These are phyloP conservation scores for Heliconius hermathena DNA, from an alignment of 1,140 invertebrate genomes.

Conservation along the genomic window DNA sequence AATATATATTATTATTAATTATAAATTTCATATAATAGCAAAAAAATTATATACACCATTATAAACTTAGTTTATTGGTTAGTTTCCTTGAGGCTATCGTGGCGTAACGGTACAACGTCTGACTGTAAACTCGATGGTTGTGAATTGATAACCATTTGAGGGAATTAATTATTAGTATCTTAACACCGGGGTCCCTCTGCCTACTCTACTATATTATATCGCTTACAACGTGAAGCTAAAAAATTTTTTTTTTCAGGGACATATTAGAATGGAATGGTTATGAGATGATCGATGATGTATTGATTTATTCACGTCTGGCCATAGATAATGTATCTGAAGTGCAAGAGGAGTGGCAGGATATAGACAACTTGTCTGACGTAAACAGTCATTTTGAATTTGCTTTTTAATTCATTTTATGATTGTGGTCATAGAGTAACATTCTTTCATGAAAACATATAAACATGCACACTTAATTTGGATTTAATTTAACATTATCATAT, in stretches of 20 bases:
- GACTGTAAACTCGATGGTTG: too few relatives aligned
- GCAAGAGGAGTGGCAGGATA: constrained; percentile 60
- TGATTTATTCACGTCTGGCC: constrained; percentile 58
- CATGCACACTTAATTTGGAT: not conserved
- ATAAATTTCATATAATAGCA: too few relatives aligned
- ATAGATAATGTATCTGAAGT: constrained; percentile 48
- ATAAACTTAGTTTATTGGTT: too few relatives aligned
- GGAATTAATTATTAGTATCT: too few relatives aligned
- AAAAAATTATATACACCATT: too few relatives aligned
- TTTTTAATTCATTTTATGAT: not conserved
- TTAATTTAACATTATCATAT: not conserved
- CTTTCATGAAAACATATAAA: not conserved
- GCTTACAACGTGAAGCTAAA: too few relatives aligned
- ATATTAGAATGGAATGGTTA: constrained; percentile 73
- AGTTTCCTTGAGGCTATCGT: too few relatives aligned
- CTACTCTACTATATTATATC: too few relatives aligned
- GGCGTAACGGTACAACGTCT: too few relatives aligned
- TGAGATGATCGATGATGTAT: constrained; percentile 55
- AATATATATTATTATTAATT: too few relatives aligned
- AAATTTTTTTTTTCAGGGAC: constrained; percentile 51
- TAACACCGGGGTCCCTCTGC: too few relatives aligned
- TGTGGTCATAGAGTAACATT: not conserved
- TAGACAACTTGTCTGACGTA: constrained; percentile 63
- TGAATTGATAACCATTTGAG: too few relatives aligned
- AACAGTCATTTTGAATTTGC: constrained; percentile 44